Evolutionary conservation across 2,888 invertebrate genomes (phyloP), one percentile per base, ranked within the genome.

Genomic region (Germaria angustata): DNA sequence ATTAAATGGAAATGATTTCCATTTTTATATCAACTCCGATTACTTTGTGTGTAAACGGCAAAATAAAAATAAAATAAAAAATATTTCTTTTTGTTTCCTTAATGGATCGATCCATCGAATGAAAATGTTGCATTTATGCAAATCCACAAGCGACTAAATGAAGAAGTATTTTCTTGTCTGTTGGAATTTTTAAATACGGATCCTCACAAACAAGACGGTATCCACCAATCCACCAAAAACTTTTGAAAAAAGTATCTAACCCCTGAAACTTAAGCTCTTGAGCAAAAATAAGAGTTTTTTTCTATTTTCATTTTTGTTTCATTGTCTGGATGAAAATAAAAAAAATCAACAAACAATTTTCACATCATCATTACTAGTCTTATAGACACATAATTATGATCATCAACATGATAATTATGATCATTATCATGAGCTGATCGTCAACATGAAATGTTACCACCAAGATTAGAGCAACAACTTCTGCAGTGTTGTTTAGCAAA

Each of bases 391-490:
- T 66, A 75, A 75, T 46, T 57, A 75, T 75, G 24, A 49, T 77
- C 44, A 61, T 34, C 17, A 53, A 61, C 32, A 59, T 28, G 20
- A 59, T 57, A 44, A 76, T 75, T 34, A 75, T 75, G 44, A 59
- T 15, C 32, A 66, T 28, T 66, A 69, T 68, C 57, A 41, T 39
- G 22, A 68, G 17, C 17, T 39, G 51, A 61, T 77, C 57, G 41
- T 51, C 65, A 72, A 51, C 59, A 59, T 41, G 34, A 46, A 51
- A 39, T 66, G 51, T 71, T 66, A 49, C 72, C 79, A 66, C 65
- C 57, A 79, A 57, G 49, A 49, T 72, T 79, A 66, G 65, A 73
- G 72, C 57, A 79, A 59, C 71, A 72, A 72, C 66, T 66, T 79
- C 51, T 79, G 49, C 24, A 17, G 6, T n/a, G 11, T 61, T 63